Evolutionary conservation across 1,140 invertebrate genomes (phyloP), one percentile per base, ranked within the genome.

Genomic region (Drosophila repleta): DNA sequence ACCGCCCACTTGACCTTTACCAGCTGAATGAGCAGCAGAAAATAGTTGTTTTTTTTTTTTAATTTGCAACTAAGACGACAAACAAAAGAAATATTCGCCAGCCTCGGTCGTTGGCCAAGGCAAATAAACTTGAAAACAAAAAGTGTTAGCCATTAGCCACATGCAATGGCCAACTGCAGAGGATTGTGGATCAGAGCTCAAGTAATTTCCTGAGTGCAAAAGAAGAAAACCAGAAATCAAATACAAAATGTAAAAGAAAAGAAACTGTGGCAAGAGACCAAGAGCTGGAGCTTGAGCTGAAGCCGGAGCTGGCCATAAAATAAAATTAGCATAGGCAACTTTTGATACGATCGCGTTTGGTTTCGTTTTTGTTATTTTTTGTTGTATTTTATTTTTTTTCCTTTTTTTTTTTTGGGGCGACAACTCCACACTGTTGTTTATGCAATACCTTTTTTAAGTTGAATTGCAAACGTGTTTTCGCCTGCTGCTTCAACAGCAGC

Each of bases 371-470:
- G 67, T 55, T 79, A 64, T 55, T 79, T 68, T 75, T 79, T n/a
- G n/a, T n/a, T n/a, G n/a, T n/a, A n/a, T n/a, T n/a, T n/a, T n/a
- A n/a, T n/a, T n/a, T n/a, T n/a, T n/a, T n/a, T n/a, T n/a, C n/a
- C n/a, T n/a, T n/a, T n/a, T n/a, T n/a, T n/a, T n/a, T n/a, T n/a
- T n/a, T 66, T 62, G 72, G 52, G 39, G 62, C 35, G 62, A 46
- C 68, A 66, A 58, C 65, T 62, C 37, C 76, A 41, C 76, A 41
- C 35, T 32, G 49, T 76, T 79, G 71, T 87, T 87, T 87, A 87
- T 87, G 82, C 82, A 87, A 87, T 78, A 82, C 62, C 49, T 70
- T 87, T 81, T 81, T 81, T 81, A 85, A 74, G 77, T 68, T 87
- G 61, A 87, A 61, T 41, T 68, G 69, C 72, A 85, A 85, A 87